Conservation (phyloP, 2,113 vertebrate species). For the Phyllostomus discolor region DNA sequence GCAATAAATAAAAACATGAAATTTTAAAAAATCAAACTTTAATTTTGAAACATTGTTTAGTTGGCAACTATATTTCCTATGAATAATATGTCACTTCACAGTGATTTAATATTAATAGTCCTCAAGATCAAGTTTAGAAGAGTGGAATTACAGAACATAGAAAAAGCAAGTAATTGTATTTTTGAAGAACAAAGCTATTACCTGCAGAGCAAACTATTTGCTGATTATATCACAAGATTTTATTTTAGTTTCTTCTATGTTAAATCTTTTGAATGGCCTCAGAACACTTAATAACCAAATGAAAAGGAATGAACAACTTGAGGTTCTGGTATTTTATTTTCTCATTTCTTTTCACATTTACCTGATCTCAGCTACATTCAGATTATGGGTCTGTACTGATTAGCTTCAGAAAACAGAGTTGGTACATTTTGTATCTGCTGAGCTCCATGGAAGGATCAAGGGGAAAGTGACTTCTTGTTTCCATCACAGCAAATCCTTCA, state of each 20-base stretch:
- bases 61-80: slow-evolving; percentile 31
- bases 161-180: slow-evolving; percentile 43
- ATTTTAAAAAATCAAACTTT: slow-evolving; percentile 23
- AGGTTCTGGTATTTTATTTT: slow-evolving; percentile 30
- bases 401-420: slow-evolving; percentile 9
- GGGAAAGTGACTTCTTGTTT: not conserved
- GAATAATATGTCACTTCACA: slow-evolving; percentile 24
- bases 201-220: slow-evolving; percentile 38
- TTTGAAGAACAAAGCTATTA: slow-evolving; percentile 27
- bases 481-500: not conserved
- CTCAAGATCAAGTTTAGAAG: slow-evolving; percentile 43
- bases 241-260: slow-evolving; percentile 34
- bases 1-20: slow-evolving; percentile 65
- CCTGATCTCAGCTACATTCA: not conserved
- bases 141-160: slow-evolving; percentile 35
- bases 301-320: not conserved
- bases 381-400: not conserved
- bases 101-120: slow-evolving; percentile 54
- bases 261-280: not conserved
- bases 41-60: slow-evolving; percentile 58
- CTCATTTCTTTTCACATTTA: not conserved
- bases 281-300: slow-evolving; percentile 30
- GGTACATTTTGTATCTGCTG: not conserved
- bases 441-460: not conserved
- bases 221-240: slow-evolving; percentile 11